Percentiles rank a stretch among this genome's conserved stretches.
phyloP scores from a whole-genome alignment of 1,140 invertebrate species.

The Bombus confusus region DNA sequence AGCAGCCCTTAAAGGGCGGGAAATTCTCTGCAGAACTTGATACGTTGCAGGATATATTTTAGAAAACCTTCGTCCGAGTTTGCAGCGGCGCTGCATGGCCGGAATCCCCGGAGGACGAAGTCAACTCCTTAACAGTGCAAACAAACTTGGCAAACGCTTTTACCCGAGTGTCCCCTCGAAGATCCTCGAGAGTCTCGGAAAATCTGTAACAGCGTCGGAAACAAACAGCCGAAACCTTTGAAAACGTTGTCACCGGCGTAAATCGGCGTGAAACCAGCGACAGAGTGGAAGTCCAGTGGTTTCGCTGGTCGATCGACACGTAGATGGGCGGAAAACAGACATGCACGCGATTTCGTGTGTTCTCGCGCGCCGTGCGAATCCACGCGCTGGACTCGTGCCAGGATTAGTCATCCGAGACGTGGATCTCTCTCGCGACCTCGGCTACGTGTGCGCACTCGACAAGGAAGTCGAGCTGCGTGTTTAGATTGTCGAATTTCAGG shows the following conservation, averaged over 20 bases:
- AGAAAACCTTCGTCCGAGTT: no score
- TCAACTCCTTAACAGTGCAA: neutral
- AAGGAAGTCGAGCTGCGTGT: slow-evolving; percentile 50
- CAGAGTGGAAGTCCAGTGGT: neutral
- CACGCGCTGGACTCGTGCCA: slow-evolving; percentile 52
- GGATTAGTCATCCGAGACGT: slow-evolving; percentile 64
- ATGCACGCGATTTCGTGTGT: slow-evolving; percentile 31
- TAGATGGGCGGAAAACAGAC: neutral
- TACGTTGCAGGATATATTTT: no score
- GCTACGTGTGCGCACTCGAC: slow-evolving; percentile 46
- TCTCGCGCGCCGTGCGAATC: neutral
- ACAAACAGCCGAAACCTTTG: neutral
- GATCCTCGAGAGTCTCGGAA: neutral
- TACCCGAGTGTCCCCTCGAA: no score
- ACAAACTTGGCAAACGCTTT: neutral
- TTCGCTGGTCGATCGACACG: neutral
- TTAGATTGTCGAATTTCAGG: slow-evolving; percentile 60
- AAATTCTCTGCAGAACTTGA: no score
- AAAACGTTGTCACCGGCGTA: neutral
- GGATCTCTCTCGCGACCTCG: slow-evolving; percentile 40
- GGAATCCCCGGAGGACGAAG: neutral
- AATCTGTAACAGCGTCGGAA: neutral
- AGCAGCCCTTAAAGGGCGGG: accelerated
- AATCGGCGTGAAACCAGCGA: slow-evolving; percentile 5
- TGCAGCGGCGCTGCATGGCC: no score